phyloP scores from a whole-genome alignment of 2,888 invertebrate genomes.

The Brenthis daphne region DNA sequence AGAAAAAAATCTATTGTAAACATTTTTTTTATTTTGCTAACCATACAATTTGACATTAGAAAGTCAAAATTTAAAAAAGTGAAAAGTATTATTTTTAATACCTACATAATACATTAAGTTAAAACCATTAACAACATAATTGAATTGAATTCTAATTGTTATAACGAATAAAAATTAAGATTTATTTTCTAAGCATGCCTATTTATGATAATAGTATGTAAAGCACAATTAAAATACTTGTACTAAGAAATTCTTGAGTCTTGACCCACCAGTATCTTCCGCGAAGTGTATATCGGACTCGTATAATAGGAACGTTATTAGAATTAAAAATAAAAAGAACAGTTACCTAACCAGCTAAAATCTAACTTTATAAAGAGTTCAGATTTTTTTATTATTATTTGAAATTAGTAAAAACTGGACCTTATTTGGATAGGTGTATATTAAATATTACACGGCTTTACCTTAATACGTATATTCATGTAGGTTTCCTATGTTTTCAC shows the following conservation, averaged over 20 bases:
- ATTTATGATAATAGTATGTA: no score
- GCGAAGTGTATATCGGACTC: conserved; percentile 25
- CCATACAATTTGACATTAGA: background rate
- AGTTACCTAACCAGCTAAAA: conserved; percentile 9
- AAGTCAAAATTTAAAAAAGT: no score
- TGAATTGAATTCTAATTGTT: no score
- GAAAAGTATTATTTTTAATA: no score
- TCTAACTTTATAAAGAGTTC: background rate
- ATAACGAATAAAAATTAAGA: no score
- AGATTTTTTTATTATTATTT: background rate
- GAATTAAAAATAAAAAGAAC: conserved; percentile 22
- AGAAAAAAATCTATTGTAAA: no score
- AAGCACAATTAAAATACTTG: no score
- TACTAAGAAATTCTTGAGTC: conserved; percentile 15
- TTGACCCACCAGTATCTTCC: conserved; percentile 27
- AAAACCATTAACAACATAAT: no score
- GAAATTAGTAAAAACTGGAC: background rate
- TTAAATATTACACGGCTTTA: conserved; percentile 42
- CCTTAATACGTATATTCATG: conserved; percentile 72
- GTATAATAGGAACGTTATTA: conserved; percentile 19
- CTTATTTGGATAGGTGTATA: background rate
- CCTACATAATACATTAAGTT: no score
- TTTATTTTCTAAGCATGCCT: background rate
- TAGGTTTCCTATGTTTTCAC: conserved; percentile 65
- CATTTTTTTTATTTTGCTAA: background rate